A percentile compares a stretch with the other conserved stretches of the same genome.
These are phyloP conservation scores for Drosophila pseudoananassae DNA, from an alignment of 1,140 invertebrate species.

Conservation along the genomic window DNA sequence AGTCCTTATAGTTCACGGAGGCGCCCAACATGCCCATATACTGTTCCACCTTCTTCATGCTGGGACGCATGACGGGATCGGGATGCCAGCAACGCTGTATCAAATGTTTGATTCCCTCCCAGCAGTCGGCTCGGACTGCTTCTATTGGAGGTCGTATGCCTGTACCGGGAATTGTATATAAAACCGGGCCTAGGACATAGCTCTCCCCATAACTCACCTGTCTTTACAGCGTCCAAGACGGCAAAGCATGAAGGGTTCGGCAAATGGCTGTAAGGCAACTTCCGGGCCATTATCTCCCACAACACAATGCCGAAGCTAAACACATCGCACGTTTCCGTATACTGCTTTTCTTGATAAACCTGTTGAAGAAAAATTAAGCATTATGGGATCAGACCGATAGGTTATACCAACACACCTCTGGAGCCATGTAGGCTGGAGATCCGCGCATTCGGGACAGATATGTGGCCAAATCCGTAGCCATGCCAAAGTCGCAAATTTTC, in stretches of 20 bases:
- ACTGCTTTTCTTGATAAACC: background rate
- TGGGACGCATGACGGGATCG: background rate
- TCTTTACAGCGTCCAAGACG: background rate
- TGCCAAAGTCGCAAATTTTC: conserved; percentile 49
- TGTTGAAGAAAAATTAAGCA: background rate
- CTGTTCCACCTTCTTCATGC: background rate
- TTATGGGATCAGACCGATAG: too few species aligned
- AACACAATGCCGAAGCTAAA: conserved; percentile 42
- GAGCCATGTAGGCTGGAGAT: conserved; percentile 32
- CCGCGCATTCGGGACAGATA: conserved; percentile 10
- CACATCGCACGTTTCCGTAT: conserved; percentile 46
- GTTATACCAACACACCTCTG: conserved; percentile 26
- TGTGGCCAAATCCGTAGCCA: conserved; percentile 1
- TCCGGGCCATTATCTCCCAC: conserved; percentile 39
- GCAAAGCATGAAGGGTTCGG: background rate
- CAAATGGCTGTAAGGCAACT: conserved; percentile 26
- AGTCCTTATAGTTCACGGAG: conserved; percentile 1
- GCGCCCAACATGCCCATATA: background rate
- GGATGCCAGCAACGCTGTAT: background rate
- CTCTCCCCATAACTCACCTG: conserved; percentile 1
- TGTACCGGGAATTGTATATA: background rate
- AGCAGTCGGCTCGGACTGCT: conserved; percentile 15
- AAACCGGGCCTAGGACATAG: background rate
- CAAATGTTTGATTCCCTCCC: conserved; percentile 8
- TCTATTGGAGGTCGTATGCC: conserved; percentile 3